phyloP scores from a whole-genome alignment of 2,797 vertebrate species.

The Microcaecilia unicolor region DNA sequence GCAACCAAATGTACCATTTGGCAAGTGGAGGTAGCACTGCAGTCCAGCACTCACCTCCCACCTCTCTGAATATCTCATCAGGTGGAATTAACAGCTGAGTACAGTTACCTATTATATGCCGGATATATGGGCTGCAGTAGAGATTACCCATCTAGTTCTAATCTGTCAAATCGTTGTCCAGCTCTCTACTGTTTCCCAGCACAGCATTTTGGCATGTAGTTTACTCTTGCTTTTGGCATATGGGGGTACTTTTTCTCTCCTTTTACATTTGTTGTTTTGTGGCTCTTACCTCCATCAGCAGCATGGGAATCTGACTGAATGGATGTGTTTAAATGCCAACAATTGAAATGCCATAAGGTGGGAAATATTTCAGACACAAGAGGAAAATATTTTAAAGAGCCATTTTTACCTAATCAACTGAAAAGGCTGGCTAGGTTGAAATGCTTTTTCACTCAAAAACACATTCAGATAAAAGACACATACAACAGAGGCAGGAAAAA shows the following conservation, averaged over 20 bases:
- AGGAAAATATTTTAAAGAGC: too few species aligned
- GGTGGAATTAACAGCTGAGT: constrained; percentile 22
- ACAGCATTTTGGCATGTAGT: neutral
- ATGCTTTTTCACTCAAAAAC: too few species aligned
- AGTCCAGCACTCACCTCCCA: constrained; percentile 10
- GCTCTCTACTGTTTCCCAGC: constrained; percentile 15
- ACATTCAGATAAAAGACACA: too few species aligned
- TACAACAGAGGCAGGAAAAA: too few species aligned
- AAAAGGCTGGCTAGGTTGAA: too few species aligned
- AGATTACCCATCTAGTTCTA: constrained; percentile 19
- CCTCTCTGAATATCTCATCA: constrained; percentile 16
- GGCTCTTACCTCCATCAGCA: constrained; percentile 7
- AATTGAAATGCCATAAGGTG: too few species aligned
- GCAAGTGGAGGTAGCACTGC: constrained; percentile 24
- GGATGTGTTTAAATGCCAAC: constrained; percentile 7
- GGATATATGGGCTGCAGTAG: constrained; percentile 22
- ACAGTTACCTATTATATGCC: constrained; percentile 11
- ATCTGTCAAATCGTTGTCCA: constrained; percentile 18
- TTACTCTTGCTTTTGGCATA: constrained; percentile 16
- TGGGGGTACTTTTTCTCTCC: neutral
- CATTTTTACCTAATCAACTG: too few species aligned
- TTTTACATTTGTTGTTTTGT: constrained; percentile 9
- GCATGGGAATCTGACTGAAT: constrained; percentile 11
- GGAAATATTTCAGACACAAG: too few species aligned
- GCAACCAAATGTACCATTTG: constrained; percentile 41